Evolutionary conservation across 2,113 vertebrate species (phyloP), one percentile per base, ranked within the genome.

Genomic region (Tichodroma muraria): DNA sequence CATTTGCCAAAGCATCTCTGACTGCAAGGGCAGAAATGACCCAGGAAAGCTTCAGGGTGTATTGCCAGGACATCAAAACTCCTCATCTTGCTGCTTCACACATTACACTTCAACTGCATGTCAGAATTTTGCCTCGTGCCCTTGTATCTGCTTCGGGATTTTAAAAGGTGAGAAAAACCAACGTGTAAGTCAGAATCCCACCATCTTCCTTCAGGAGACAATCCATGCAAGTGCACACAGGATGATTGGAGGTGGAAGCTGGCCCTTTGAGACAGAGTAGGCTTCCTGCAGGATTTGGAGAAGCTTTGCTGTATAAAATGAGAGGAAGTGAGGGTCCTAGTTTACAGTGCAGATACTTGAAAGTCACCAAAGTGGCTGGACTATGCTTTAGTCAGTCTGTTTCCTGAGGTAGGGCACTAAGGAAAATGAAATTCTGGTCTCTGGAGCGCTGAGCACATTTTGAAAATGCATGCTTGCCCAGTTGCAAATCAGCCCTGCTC

Each of bases 61-160:
- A 6, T 66, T 59, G 6, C 3, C 1, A 17, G 56, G 33, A n/a
- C 47, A 56, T 40, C 53, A 53, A 24, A 84, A 19, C 37, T 42
- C 31, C 42, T 80, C 4, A 2, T 59, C 33, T 61, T 71, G 37
- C 38, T 0, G 0, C 47, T 80, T 75, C 37, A 37, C 30, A 23
- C 6, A 4, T 66, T 31, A 10, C 5, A 1, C 9, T 64, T 54
- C 64, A 81, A 5, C 45, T 65, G 6, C 4, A 0, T 18, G 16
- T 66, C 60, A 66, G n/a, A 38, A 73, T 90, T 92, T 69, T 66
- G 28, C 22, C 11, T 76, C 4, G 3, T 52, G 21, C 30, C 8
- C 28, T 59, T 80, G 1, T 8, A 10, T 15, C 8, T 24, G 37
- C 38, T 50, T 56, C 0, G 0, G 23, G 52, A 45, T 84, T 79